Evolutionary conservation across 2,888 invertebrate species (phyloP), one percentile per base, ranked within the genome.

Genomic region (Linhomoeus sp.): DNA sequence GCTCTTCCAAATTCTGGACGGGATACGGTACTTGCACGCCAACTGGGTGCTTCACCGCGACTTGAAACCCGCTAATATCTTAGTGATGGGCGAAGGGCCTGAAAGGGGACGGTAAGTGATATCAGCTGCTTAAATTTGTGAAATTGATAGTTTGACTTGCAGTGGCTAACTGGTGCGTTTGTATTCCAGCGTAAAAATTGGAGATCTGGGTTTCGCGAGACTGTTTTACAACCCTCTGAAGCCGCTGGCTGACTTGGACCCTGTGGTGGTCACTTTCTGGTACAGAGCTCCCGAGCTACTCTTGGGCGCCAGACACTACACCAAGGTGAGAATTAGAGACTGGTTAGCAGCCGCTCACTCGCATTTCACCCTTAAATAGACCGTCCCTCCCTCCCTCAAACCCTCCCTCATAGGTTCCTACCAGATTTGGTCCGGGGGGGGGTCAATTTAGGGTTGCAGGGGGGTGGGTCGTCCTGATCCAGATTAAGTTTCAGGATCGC

Each of bases 251-350:
- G 94, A 97, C 70, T 73, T 97, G 55, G 97, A 97, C 73, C 97
- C 97, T 5, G 97, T 97, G 2, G 97, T 97, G 40, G 97, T 97
- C 2, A 97, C 97, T 54, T 97, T 97, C 71, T 97, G 97, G 92
- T 97, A 97, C 68, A 75, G 97, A 63, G 97, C 97, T 1, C 94
- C 94, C 0, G 97, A 97, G 53, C 55, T 72, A 38, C 59, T 72
- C 23, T 63, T 72, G 3, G 72, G 64, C 39, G 61, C 64, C 7
- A 59, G 62, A 45, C 64, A 64, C 48, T 64, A 64, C 51, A 65
- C 64, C 2, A 64, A 64, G 50, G 60, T n/a, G n/a, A n/a, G n/a
- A n/a, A n/a, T n/a, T n/a, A n/a, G n/a, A n/a, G n/a, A n/a, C n/a
- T 57, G 25, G 29, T 45, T 23, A 42, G 17, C 29, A 36, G 22